These are phyloP conservation scores for Leptinotarsa rubiginosa DNA, from an alignment of 2,888 invertebrate species.

Conservation along the genomic window DNA sequence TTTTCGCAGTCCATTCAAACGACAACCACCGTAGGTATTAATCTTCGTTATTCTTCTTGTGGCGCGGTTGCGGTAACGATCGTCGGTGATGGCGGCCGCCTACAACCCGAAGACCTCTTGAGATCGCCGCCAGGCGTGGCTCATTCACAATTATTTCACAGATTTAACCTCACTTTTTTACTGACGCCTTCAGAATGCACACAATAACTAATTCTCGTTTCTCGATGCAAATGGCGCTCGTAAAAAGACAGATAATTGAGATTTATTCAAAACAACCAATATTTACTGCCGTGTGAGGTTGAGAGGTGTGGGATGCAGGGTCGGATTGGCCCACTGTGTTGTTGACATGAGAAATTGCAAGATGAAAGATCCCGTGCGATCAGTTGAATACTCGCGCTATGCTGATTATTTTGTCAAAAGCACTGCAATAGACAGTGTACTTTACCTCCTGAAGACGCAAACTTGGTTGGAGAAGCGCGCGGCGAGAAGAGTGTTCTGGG, in stretches of 20 bases:
- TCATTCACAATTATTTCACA: constrained; percentile 51
- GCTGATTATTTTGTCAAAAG: too few relatives aligned
- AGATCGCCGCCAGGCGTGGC: constrained; percentile 46
- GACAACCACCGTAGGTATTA: constrained; percentile 14
- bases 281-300: constrained; percentile 24
- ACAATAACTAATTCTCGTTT: constrained; percentile 45
- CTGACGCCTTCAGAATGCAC: constrained; percentile 30
- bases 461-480: too few relatives aligned
- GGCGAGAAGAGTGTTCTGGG: too few relatives aligned
- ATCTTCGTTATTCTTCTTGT: constrained; percentile 25
- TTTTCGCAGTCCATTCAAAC: constrained; percentile 6
- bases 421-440: too few relatives aligned
- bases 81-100: constrained; percentile 27
- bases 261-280: constrained; percentile 44
- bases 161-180: constrained; percentile 43
- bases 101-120: constrained; percentile 28
- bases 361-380: too few relatives aligned
- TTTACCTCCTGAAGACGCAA: too few relatives aligned
- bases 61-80: constrained; percentile 1
- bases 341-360: too few relatives aligned
- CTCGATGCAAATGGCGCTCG: constrained; percentile 47
- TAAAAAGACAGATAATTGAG: constrained; percentile 48
- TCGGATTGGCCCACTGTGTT: neutral
- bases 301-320: neutral
- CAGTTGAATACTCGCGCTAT: too few relatives aligned